A percentile compares a stretch with the other conserved stretches of the same genome.
Conservation (phyloP, 2,113 vertebrate species). For the Diadophis punctatus region DNA sequence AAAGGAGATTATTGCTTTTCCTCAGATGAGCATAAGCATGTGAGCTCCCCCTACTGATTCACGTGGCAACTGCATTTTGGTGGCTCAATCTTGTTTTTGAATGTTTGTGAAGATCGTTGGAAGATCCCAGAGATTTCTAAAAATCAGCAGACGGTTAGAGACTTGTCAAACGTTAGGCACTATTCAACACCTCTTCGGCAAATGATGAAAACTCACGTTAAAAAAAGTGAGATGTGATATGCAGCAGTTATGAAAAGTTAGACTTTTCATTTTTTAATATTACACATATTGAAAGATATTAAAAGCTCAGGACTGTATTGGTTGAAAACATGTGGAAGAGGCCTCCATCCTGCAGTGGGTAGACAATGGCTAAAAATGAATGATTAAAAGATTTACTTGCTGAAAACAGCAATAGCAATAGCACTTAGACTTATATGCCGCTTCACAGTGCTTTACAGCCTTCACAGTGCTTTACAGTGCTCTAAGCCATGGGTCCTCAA, state of each 20-base stretch:
- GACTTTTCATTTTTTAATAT: not conserved
- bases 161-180: not conserved
- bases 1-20: not conserved
- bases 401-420: not conserved
- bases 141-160: not conserved
- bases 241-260: not conserved
- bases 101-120: not conserved
- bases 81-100: conserved; percentile 3
- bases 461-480: no score
- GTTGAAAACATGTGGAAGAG: not conserved
- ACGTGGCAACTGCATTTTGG: conserved; percentile 13
- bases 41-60: not conserved
- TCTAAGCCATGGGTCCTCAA: no score
- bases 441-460: no score
- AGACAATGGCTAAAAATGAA: not conserved
- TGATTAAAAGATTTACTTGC: not conserved
- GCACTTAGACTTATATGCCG: no score
- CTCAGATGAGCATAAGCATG: not conserved
- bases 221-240: not conserved
- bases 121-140: not conserved
- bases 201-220: not conserved
- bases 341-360: not conserved
- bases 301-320: not conserved
- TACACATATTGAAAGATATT: not conserved
- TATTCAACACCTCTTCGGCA: not conserved